Evolutionary conservation across 2,888 invertebrate species (phyloP).

Genomic region (Mesodorylaimus sp.): DNA sequence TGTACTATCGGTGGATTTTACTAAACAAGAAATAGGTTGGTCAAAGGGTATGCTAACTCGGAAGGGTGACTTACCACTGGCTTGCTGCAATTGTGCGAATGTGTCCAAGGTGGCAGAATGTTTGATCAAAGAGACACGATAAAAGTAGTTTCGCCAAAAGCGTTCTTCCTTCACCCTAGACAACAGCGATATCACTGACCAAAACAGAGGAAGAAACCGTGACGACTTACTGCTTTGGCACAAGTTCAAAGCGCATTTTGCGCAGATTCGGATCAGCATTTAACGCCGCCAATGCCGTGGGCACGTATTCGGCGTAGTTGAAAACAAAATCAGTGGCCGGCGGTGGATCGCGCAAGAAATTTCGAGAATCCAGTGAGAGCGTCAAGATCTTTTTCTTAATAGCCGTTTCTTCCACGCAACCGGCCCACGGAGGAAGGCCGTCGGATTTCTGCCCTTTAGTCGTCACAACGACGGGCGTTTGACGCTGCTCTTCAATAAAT

Average conservation of each 20-base stretch:
- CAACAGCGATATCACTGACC: not conserved
- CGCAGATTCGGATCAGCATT: slow-evolving; percentile 84
- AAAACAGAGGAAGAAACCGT: not conserved
- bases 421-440: no score
- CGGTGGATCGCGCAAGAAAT: slow-evolving; percentile 89
- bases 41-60: no score
- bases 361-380: slow-evolving; percentile 82
- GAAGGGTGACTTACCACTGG: no score
- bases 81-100: no score
- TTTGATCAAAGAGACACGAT: slow-evolving; percentile 90
- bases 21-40: no score
- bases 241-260: slow-evolving; percentile 95
- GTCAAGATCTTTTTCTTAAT: slow-evolving; percentile 87
- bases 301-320: slow-evolving; percentile 76
- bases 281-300: slow-evolving; percentile 80
- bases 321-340: slow-evolving; percentile 64
- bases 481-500: slow-evolving; percentile 73
- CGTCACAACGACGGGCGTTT: no score
- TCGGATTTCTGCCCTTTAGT: no score
- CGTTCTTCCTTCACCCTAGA: slow-evolving; percentile 58
- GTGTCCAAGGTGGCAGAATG: slow-evolving; percentile 67
- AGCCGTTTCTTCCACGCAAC: slow-evolving; percentile 76
- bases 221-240: slow-evolving; percentile 74
- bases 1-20: no score
- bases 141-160: slow-evolving; percentile 99